phyloP scores from a whole-genome alignment of 2,888 invertebrate species.

The Escarpia spicata region DNA sequence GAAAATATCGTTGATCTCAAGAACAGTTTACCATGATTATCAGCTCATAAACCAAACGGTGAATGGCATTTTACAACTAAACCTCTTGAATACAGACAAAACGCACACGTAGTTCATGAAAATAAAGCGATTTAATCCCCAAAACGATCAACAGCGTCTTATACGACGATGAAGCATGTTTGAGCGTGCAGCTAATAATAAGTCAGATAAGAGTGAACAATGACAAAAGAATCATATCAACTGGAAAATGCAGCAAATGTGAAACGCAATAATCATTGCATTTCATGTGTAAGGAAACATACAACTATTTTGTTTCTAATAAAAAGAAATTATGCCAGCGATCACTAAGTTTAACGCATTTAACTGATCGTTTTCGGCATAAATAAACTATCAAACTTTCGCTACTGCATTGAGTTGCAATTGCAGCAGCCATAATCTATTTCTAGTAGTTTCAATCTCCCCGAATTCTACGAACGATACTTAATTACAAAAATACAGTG shows the following conservation, averaged over 20 bases:
- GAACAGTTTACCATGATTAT: too few species aligned
- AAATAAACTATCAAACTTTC: background rate
- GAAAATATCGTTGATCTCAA: too few species aligned
- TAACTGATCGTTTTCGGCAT: background rate
- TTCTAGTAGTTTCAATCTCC: background rate
- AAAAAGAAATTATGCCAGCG: background rate
- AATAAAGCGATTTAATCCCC: slow-evolving; percentile 6
- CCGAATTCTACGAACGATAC: background rate
- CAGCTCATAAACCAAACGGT: too few species aligned
- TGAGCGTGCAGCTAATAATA: background rate
- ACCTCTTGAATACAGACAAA: background rate
- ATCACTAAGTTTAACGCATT: background rate
- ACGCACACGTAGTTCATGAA: background rate
- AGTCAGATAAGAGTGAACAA: background rate
- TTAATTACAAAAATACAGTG: background rate
- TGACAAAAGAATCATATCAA: background rate
- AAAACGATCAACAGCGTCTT: slow-evolving; percentile 1
- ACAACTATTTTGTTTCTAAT: background rate
- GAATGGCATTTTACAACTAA: background rate
- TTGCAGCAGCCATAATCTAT: background rate
- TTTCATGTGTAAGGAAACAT: background rate
- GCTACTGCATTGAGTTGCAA: too few species aligned
- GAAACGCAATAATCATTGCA: background rate
- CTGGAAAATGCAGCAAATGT: background rate
- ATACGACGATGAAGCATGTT: background rate